Conservation (phyloP, 2,888 invertebrate genomes). For the Melanostoma mellinum region DNA sequence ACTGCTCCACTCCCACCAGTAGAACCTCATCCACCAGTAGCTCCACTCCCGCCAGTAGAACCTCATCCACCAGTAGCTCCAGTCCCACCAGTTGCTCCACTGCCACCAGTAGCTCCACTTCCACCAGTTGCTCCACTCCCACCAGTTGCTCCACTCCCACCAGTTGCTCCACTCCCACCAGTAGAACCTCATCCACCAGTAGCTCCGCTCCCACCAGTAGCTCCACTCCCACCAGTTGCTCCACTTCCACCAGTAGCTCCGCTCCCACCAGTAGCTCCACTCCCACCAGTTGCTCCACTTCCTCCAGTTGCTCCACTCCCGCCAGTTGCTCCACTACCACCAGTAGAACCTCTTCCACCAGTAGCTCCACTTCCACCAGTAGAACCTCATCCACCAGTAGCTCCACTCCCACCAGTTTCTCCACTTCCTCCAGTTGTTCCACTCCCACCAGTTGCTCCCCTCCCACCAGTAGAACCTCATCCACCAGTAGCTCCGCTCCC, state of each 20-base stretch:
- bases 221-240: conserved; percentile 16
- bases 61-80: conserved; percentile 35
- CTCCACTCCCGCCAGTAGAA: conserved; percentile 8
- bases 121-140: conserved; percentile 24
- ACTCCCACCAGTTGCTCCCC: background rate
- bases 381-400: background rate
- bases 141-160: background rate
- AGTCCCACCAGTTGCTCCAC: conserved; percentile 10
- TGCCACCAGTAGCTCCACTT: background rate
- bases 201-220: background rate
- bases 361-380: background rate
- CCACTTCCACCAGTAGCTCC: conserved; percentile 16
- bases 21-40: conserved; percentile 18
- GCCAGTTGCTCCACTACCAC: background rate
- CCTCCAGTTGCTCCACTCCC: background rate
- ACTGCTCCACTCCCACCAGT: background rate
- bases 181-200: background rate
- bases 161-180: conserved; percentile 24
- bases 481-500: background rate
- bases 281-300: background rate
- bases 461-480: background rate
- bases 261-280: conserved; percentile 12
- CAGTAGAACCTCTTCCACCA: background rate
- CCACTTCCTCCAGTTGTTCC: background rate
- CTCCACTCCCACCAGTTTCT: background rate